phyloP scores from a whole-genome alignment of 2,113 vertebrate genomes.

The Megaceryle torquata region DNA sequence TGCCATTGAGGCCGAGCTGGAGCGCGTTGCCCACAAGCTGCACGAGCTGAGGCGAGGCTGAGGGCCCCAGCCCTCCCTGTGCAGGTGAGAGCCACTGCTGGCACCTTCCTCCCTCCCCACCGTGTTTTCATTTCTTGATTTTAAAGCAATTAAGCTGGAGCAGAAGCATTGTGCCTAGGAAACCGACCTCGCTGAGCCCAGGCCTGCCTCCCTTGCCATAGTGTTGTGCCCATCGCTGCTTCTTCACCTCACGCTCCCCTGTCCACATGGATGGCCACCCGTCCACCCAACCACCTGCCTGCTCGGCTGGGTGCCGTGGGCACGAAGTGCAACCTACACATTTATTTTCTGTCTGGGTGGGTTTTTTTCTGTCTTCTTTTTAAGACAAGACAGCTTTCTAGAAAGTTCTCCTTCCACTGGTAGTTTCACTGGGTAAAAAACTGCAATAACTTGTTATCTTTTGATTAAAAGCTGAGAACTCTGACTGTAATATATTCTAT shows the following conservation, averaged over 20 bases:
- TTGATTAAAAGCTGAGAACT: constrained; percentile 71
- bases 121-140: not conserved
- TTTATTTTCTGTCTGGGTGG: constrained; percentile 45
- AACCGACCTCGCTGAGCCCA: not conserved
- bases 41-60: constrained; percentile 82
- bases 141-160: not conserved
- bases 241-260: constrained; percentile 7
- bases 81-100: not conserved
- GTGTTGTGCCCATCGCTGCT: not conserved
- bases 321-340: not conserved
- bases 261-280: not conserved
- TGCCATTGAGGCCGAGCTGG: constrained; percentile 91
- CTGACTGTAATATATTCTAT: constrained; percentile 71
- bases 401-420: constrained; percentile 54
- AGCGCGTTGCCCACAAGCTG: constrained; percentile 89
- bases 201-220: constrained; percentile 10
- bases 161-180: constrained; percentile 17
- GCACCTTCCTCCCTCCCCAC: not conserved
- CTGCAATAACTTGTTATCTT: constrained; percentile 76
- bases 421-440: constrained; percentile 64
- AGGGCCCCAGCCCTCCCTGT: not conserved
- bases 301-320: not conserved
- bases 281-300: not conserved
- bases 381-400: constrained; percentile 70
- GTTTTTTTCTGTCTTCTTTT: constrained; percentile 25